Evolutionary conservation across 1,140 invertebrate species (phyloP), one percentile per base, ranked within the genome.

Genomic region (Bombus sibiricus): DNA sequence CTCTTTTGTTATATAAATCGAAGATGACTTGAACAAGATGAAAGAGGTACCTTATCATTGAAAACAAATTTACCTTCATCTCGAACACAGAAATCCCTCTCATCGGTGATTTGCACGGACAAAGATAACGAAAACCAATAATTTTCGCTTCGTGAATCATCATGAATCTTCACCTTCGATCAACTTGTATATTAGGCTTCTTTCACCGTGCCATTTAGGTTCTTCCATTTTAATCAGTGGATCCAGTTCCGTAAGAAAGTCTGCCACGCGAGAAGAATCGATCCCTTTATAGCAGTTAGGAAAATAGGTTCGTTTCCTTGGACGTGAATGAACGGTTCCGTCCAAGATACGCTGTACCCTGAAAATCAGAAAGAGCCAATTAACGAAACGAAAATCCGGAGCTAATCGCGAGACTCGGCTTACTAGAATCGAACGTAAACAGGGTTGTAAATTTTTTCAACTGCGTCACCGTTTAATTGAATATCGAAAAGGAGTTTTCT

Each of bases 361-460:
- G 47, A 53, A 53, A 53, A 53, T 53, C 47, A 71, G 75, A 59
- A 12, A 59, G 77, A 88, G 84, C 87, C 81, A 90, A 91, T 91
- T 90, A 90, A 90, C 81, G 81, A 59, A 43, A 53, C 76, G 89
- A 84, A 69, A 74, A 86, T 79, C 32, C 81, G 28, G 25, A n/a
- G 57, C 75, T 90, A 88, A 88, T 81, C 68, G 62, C 68, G 59
- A 81, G 85, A 80, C 72, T 72, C 68, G 68, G 69, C 86, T 91
- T 79, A 76, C 57, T 59, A 47, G 68, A 32, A 71, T 59, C 62
- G 57, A 81, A 79, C 84, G 91, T 92, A 93, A 91, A 92, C 90
- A 93, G 81, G 89, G 85, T 83, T 90, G 92, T 93, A 93, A 93
- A 92, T 92, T 92, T 92, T 90, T 92, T 87, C 86, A 59, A 5